Evolutionary conservation across 2,888 invertebrate genomes (phyloP).

Genomic region (Sicus ferrugineus): DNA sequence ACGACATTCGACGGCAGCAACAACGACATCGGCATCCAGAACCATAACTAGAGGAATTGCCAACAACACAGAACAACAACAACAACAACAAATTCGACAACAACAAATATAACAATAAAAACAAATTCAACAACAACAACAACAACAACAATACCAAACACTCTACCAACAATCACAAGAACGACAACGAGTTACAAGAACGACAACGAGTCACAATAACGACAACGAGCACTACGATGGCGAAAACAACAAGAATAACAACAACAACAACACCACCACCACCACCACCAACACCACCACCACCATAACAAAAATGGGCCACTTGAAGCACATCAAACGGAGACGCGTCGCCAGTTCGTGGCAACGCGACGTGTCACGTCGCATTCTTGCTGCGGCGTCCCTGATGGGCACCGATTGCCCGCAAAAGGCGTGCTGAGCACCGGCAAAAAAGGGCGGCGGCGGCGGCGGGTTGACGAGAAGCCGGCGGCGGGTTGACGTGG

Average conservation of each 20-base stretch:
- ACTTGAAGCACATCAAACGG: conserved; percentile 11
- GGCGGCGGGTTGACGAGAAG: no score
- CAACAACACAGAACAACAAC: background rate
- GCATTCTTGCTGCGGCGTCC: conserved; percentile 10
- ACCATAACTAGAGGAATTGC: background rate
- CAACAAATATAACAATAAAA: background rate
- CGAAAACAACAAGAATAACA: conserved; percentile 14
- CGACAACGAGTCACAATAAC: background rate
- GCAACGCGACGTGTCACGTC: conserved; percentile 32
- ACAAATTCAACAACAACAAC: background rate
- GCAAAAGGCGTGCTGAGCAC: background rate
- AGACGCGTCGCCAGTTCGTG: conserved; percentile 10
- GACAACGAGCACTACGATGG: background rate
- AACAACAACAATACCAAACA: conserved; percentile 15
- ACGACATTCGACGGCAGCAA: background rate
- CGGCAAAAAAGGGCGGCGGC: no score
- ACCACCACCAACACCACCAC: no score
- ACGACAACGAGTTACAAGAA: no score
- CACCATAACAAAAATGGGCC: no score
- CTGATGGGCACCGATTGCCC: background rate
- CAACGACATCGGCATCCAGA: background rate
- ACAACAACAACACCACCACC: no score
- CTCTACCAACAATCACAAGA: background rate
- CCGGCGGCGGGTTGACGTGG: background rate
- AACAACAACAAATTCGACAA: conserved; percentile 11